Percentiles rank a stretch among this genome's conserved stretches.
phyloP scores from a whole-genome alignment of 2,113 vertebrate species.

The Lepidiolamprologus cunningtoni region DNA sequence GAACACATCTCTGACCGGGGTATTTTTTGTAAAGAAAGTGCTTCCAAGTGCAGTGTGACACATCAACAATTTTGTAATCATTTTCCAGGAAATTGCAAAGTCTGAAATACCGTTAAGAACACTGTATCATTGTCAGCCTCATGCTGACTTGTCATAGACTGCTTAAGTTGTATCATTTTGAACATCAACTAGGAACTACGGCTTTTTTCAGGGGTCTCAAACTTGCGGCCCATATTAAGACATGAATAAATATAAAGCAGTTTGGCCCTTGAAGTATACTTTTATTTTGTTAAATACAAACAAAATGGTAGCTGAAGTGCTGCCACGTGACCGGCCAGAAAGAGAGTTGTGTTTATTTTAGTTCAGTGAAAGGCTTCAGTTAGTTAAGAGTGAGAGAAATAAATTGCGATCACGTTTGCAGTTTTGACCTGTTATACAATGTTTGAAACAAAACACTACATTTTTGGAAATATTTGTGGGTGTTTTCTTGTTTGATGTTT shows the following conservation, averaged over 20 bases:
- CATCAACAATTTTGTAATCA: background rate
- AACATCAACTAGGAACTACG: background rate
- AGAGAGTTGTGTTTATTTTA: background rate
- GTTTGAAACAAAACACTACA: background rate
- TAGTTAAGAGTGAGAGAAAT: background rate
- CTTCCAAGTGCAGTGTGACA: background rate
- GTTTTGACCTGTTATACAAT: background rate
- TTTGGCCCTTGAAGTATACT: background rate
- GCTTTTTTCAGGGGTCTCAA: background rate
- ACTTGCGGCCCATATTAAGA: background rate
- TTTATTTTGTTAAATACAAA: background rate
- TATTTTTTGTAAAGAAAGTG: background rate
- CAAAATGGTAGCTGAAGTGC: background rate
- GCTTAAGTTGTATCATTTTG: background rate
- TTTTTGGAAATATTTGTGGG: background rate
- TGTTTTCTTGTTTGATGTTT: background rate
- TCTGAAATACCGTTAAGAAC: background rate
- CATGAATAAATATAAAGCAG: background rate
- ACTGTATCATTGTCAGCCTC: background rate
- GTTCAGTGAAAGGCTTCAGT: background rate
- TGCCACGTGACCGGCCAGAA: background rate
- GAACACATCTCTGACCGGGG: background rate
- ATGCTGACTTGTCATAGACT: background rate
- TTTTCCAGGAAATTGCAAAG: background rate
- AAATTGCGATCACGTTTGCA: background rate